Evolutionary conservation across 2,797 vertebrate genomes (phyloP).

Genomic region (Sciurus carolinensis): DNA sequence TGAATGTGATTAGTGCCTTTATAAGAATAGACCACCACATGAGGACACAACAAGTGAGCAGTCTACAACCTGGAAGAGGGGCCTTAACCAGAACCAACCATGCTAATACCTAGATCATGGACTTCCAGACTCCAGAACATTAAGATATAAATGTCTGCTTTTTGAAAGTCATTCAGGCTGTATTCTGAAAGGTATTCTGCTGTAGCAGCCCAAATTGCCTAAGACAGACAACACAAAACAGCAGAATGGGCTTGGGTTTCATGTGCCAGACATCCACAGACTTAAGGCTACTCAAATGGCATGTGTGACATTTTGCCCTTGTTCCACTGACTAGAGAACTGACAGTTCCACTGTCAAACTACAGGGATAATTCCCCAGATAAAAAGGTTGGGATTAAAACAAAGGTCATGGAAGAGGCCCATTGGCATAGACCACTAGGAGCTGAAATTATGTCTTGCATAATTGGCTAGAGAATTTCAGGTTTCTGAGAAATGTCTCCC

Average conservation of each 20-base stretch:
- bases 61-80: too few species aligned
- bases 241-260: neutral
- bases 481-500: conserved; percentile 43
- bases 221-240: neutral
- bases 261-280: conserved; percentile 6
- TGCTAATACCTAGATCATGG: too few species aligned
- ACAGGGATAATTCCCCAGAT: conserved; percentile 41
- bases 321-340: conserved; percentile 74
- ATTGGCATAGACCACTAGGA: neutral
- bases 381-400: neutral
- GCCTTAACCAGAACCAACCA: neutral
- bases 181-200: neutral
- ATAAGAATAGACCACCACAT: neutral
- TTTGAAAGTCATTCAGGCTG: neutral
- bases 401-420: neutral
- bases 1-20: neutral
- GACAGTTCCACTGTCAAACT: conserved; percentile 66
- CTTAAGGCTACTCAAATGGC: conserved; percentile 59
- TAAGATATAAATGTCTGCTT: neutral
- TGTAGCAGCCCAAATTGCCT: neutral
- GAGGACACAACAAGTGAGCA: neutral
- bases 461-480: neutral
- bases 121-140: neutral
- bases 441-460: neutral
- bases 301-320: conserved; percentile 60